These are phyloP conservation scores for Thereva unica DNA, from an alignment of 2,888 invertebrate genomes.

Conservation along the genomic window DNA sequence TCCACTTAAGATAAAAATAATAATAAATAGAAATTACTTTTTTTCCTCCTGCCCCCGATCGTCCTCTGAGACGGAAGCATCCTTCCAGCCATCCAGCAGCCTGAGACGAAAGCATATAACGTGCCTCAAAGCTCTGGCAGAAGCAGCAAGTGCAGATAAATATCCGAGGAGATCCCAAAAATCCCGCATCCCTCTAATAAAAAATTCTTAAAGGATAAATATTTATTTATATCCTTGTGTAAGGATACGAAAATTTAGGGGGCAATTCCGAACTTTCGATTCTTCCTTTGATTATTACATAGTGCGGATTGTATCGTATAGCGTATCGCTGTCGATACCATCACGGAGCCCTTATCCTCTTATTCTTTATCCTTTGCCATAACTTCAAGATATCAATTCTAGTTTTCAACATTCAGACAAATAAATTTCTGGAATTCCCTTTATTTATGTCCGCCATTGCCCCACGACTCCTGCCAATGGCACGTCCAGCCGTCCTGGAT, in stretches of 20 bases:
- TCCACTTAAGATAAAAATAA: no score
- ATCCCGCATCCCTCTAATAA: conserved; percentile 4
- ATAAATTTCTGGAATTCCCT: conserved; percentile 40
- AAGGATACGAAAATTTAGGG: conserved; percentile 38
- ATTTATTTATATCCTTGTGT: conserved; percentile 40
- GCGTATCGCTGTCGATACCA: conserved; percentile 6
- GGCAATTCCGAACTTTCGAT: conserved; percentile 35
- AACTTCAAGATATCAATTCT: conserved; percentile 40
- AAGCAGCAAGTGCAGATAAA: conserved; percentile 29
- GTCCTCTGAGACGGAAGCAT: no score
- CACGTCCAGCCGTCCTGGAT: conserved; percentile 7
- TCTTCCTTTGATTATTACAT: conserved; percentile 24
- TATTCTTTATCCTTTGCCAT: conserved; percentile 34
- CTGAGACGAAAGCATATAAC: no score
- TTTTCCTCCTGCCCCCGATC: no score
- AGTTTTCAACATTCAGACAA: conserved; percentile 41
- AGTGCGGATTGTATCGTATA: conserved; percentile 10
- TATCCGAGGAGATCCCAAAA: conserved; percentile 11
- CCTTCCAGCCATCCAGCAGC: no score
- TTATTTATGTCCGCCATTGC: conserved; percentile 34
- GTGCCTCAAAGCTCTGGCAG: no score
- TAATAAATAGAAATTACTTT: no score
- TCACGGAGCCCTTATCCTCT: conserved; percentile 3
- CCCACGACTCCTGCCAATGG: neutral
- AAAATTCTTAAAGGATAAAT: conserved; percentile 39